A percentile compares a stretch with the other conserved stretches of the same genome.
Evolutionary conservation across 2,113 vertebrate species (phyloP).

Genomic region (Lontra canadensis): DNA sequence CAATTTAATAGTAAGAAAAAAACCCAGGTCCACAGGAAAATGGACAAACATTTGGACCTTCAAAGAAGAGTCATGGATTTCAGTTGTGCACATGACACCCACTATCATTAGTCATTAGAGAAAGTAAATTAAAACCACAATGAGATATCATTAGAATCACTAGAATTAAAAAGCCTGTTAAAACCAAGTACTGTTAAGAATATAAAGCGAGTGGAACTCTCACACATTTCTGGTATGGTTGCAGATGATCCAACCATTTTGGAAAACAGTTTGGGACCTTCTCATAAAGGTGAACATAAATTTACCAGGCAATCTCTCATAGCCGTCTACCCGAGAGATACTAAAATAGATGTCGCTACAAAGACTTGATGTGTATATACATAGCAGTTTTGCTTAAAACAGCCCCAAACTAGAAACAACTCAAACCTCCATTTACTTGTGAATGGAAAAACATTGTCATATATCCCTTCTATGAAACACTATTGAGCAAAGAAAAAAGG

Average conservation of each 20-base stretch:
- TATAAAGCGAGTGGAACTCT: neutral
- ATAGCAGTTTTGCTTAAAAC: neutral
- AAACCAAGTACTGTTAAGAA: neutral
- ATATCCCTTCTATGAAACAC: neutral
- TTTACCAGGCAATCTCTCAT: neutral
- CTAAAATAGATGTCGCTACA: neutral
- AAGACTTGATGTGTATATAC: neutral
- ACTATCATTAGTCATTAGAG: neutral
- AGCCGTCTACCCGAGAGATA: neutral
- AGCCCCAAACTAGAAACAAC: neutral
- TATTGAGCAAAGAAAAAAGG: neutral
- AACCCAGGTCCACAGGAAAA: neutral
- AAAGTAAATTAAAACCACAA: neutral
- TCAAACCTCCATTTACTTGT: neutral
- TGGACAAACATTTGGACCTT: neutral
- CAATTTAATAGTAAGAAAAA: neutral
- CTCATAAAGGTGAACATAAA: neutral
- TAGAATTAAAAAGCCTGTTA: neutral
- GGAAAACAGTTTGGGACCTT: neutral
- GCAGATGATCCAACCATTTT: neutral
- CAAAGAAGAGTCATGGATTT: neutral
- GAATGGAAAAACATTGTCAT: neutral
- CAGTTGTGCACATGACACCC: neutral
- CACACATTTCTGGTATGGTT: neutral
- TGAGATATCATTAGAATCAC: neutral